Conservation (phyloP, 2,888 invertebrate species). For the Protophormia terraenovae region DNA sequence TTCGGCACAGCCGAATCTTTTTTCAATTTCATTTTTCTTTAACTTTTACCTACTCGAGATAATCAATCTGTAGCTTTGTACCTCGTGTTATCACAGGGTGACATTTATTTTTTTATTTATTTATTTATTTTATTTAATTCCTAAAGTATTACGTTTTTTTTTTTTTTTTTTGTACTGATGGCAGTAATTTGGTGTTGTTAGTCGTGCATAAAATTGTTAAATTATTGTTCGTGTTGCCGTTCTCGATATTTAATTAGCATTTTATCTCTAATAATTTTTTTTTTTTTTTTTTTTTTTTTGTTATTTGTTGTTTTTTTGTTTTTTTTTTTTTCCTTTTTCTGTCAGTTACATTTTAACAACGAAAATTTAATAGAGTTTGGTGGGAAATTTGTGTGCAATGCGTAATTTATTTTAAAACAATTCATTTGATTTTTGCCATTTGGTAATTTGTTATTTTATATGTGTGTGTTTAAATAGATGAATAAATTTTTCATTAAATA, state of each 20-base stretch:
- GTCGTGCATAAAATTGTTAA: slow-evolving; percentile 5
- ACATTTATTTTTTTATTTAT: too few relatives aligned
- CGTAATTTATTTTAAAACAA: not conserved
- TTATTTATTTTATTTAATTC: too few relatives aligned
- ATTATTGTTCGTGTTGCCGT: not conserved
- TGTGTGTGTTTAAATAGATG: not conserved
- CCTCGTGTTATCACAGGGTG: too few relatives aligned
- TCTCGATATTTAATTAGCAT: slow-evolving; percentile 37
- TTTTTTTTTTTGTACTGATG: too few relatives aligned
- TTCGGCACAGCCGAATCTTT: too few relatives aligned
- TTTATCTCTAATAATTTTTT: slow-evolving; percentile 19
- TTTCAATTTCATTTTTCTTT: too few relatives aligned
- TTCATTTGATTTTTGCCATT: not conserved
- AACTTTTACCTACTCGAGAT: too few relatives aligned
- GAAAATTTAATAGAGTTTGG: slow-evolving; percentile 4
- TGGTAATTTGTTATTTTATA: not conserved
- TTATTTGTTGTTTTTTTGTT: not conserved
- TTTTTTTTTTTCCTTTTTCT: not conserved
- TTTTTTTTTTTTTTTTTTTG: not conserved
- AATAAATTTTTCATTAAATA: too few relatives aligned
- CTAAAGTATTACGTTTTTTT: too few relatives aligned
- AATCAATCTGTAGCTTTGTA: too few relatives aligned
- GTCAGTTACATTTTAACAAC: too few relatives aligned
- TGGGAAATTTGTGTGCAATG: not conserved
- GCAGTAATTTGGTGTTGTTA: too few relatives aligned